Evolutionary conservation across 2,888 invertebrate species (phyloP), one percentile per base, ranked within the genome.

Genomic region (Nemurella pictetii): DNA sequence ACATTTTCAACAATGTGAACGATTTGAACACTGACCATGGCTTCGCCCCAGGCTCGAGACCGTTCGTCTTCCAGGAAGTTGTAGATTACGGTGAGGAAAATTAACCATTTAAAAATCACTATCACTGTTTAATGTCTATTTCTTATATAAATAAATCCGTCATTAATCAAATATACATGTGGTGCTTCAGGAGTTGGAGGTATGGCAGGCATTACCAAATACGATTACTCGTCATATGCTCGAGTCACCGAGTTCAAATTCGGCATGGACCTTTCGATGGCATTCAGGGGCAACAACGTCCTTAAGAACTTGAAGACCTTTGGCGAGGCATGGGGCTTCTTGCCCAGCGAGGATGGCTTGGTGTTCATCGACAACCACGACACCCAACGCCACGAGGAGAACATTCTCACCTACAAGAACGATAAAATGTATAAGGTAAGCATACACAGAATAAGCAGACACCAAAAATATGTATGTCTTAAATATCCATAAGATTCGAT

Each of bases 291-390:
- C 0, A 88, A 91, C 12, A 94, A 95, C 87, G 91, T 92, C 35
- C 89, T 96, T 0, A 93, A 93, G 87, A 94, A 93, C 92, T 90
- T 96, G 3, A 87, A 88, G 0, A 94, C 91, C 88, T 95, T 93
- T 91, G 92, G 87, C 29, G 90, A 92, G 0, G 90, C 88, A 9
- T 96, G 96, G 96, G 93, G 92, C 25, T 92, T 96, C 36, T 88
- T 95, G 0, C 91, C 93, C 28, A 92, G 92, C 0, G 89, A 88
- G 0, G 92, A 93, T 86, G 93, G 96, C 0, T 88, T 97, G 0
- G 94, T 95, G 25, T 97, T 97, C 89, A 93, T 97, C 83, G 97
- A 97, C 89, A 98, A 98, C 90, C 98, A 98, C 88, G 98, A 98
- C 89, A 97, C 96, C 89, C 97, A 97, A 89, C 92, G 98, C 88